Evolutionary conservation across 2,888 invertebrate genomes (phyloP).

Genomic region (Watsonalla cultraria): DNA sequence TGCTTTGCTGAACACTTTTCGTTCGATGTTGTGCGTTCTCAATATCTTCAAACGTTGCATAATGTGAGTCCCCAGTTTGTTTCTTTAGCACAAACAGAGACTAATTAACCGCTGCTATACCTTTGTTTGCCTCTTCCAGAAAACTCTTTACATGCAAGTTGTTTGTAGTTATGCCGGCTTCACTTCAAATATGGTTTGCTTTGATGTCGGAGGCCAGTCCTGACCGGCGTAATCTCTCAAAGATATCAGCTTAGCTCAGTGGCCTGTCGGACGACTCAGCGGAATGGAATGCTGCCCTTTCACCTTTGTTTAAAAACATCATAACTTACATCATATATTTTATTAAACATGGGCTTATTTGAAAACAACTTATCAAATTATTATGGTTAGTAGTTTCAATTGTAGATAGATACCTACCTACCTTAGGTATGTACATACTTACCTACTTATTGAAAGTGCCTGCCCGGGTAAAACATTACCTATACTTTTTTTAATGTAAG

Average conservation of each 20-base stretch:
- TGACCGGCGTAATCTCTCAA: slow-evolving; percentile 26
- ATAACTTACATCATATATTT: neutral
- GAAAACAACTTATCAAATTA: neutral
- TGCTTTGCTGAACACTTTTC: no score
- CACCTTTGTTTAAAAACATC: slow-evolving; percentile 18
- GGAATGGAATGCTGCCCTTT: slow-evolving; percentile 35
- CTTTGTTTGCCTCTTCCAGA: slow-evolving; percentile 62
- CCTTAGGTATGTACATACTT: no score
- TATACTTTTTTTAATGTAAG: no score
- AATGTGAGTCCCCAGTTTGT: slow-evolving; percentile 41
- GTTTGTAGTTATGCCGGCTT: slow-evolving; percentile 33
- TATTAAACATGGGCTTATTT: slow-evolving; percentile 4
- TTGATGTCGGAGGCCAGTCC: slow-evolving; percentile 28
- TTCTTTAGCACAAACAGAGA: slow-evolving; percentile 56
- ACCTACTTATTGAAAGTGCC: no score
- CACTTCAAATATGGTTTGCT: slow-evolving; percentile 33
- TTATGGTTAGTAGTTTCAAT: no score
- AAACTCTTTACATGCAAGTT: slow-evolving; percentile 45
- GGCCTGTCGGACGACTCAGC: slow-evolving; percentile 29
- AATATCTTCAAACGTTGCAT: neutral
- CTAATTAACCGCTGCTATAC: slow-evolving; percentile 60
- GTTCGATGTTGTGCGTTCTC: slow-evolving; percentile 3
- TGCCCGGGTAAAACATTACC: no score
- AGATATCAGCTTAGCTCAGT: slow-evolving; percentile 27
- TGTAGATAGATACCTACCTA: no score